Evolutionary conservation across 2,113 vertebrate species (phyloP).

Genomic region (Puntigrus tetrazona): DNA sequence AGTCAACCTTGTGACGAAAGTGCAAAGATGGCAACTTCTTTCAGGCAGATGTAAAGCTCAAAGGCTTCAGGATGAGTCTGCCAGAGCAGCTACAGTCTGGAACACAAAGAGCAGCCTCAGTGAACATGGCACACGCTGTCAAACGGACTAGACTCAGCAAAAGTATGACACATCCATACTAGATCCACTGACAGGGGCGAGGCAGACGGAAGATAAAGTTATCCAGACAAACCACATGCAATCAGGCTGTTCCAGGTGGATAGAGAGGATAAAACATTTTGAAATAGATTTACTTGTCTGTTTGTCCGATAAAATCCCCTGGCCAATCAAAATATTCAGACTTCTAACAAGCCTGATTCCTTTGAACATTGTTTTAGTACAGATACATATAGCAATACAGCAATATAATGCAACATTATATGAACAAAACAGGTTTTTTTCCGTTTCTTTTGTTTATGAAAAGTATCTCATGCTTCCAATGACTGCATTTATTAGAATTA

Average conservation of each 20-base stretch:
- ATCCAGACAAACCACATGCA: conserved; percentile 1
- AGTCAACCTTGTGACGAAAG: conserved; percentile 35
- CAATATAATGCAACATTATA: background rate
- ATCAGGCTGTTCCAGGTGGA: background rate
- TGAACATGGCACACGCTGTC: conserved; percentile 56
- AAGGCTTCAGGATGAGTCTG: conserved; percentile 48
- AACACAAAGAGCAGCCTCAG: conserved; percentile 43
- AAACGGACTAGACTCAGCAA: conserved; percentile 55
- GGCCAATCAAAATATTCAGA: background rate
- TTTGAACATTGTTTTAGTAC: background rate
- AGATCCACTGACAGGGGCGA: conserved; percentile 11
- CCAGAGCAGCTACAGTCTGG: conserved; percentile 37
- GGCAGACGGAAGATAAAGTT: background rate
- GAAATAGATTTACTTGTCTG: background rate
- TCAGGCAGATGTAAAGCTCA: conserved; percentile 41
- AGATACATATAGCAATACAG: too few species aligned
- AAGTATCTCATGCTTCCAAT: background rate
- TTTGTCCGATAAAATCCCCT: background rate
- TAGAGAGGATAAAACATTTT: background rate
- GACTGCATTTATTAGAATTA: background rate
- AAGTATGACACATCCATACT: conserved; percentile 43
- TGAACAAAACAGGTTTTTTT: background rate
- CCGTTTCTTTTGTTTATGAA: background rate
- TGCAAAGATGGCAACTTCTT: conserved; percentile 56
- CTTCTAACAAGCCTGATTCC: background rate